Evolutionary conservation across 1,140 invertebrate species (phyloP), one percentile per base, ranked within the genome.

Genomic region (Pantala flavescens): DNA sequence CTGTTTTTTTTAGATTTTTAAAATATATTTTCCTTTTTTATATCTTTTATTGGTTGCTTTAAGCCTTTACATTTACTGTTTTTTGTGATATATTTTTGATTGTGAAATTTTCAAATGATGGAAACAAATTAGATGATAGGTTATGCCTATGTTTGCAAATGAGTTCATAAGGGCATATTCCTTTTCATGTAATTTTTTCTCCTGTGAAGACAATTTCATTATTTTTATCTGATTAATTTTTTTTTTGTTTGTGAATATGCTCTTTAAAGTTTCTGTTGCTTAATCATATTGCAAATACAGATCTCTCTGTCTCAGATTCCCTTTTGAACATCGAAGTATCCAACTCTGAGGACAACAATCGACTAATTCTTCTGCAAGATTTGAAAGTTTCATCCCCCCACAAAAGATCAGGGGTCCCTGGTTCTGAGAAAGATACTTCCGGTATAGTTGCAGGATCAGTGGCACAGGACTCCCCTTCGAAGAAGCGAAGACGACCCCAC

Each of bases 401-500:
- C 72, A 75, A 71, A 76, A 77, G 71, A 14, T 24, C 42, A 43
- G 28, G 14, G 12, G 49, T 63, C 14, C 43, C 24, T 12, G 76
- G 72, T 19, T 77, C 74, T 77, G 79, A 74, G 81, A 82, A 80
- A 75, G 82, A 73, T 75, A 79, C 36, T 63, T 21, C 49, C n/a
- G n/a, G 49, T 21, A 16, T 19, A 19, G 49, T 21, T 19, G 49
- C 49, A 19, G 49, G 49, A 63, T 63, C 49, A 7, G 49, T 21
- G 2, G 49, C 16, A 3, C 49, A 63, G 74, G 81, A 77, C 9
- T 74, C 76, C 19, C 82, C 81, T 0, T 82, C 82, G 0, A 83
- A 84, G 55, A 87, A 86, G 75, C 81, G 84, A 16, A 85, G 85
- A 24, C 81, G 86, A 0, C 85, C 80, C 28, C 72, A 70, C 23